Evolutionary conservation across 1,140 invertebrate species (phyloP), one percentile per base, ranked within the genome.

Genomic region (Trichomalopsis sarcophagae): DNA sequence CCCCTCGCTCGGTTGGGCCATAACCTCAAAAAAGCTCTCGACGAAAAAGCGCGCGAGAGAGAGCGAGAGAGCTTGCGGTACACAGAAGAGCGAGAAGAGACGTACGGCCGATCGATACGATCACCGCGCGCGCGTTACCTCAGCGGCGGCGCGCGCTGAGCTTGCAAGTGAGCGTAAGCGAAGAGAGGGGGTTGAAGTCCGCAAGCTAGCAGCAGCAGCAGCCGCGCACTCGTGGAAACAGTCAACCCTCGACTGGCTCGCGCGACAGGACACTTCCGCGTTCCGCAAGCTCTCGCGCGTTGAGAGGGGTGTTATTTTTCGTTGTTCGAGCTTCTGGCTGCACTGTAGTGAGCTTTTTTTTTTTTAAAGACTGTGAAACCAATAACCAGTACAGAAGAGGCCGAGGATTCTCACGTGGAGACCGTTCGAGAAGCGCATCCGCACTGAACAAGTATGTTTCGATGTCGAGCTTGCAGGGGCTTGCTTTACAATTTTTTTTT

Each of bases 81-180:
- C 3, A 77, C n/a, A 66, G 10, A 17, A 30, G 27, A 30, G 27
- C n/a, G n/a, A 30, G 27, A n/a, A 27, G 68, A 71, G 68, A 27
- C n/a, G 68, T 36, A 36, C 7, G 68, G 10, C 23, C n/a, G 84
- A 86, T 86, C 84, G 84, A 86, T 86, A 86, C 40, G 74, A 86
- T 86, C 75, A 17, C 55, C 55, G 55, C 55, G 17, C 55, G 55
- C 55, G 55, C 55, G 80, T 86, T 86, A 82, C 80, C 84, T 86
- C 84, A 75, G 66, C 84, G 84, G 82, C 84, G 84, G 75, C 84
- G 80, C 79, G 30, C 13, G 40, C 23, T 62, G 76, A 9, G 75
- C 75, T 17, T 30, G 69, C 69, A 2, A 33, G 0, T 13, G 74
- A 27, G 1, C 33, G 33, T 3, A 4, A 36, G 40, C 6, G 40